phyloP scores from a whole-genome alignment of 1,140 invertebrate species.

The Drosophila ananassae region DNA sequence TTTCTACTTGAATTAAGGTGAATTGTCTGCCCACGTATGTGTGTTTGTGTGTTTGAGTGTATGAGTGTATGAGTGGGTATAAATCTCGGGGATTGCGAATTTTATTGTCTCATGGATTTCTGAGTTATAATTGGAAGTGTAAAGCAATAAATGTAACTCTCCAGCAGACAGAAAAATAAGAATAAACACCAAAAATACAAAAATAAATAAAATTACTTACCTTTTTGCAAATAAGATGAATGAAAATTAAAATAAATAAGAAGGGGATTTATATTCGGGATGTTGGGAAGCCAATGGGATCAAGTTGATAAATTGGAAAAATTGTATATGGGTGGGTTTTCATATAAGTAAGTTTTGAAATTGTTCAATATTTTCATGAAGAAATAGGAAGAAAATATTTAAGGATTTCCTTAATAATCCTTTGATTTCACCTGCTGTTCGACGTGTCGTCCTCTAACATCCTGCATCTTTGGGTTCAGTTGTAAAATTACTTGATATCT shows the following conservation, averaged over 20 bases:
- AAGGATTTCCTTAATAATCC: too few species aligned
- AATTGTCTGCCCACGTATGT: slow-evolving; percentile 40
- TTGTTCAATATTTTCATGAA: too few species aligned
- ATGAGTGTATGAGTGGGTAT: slow-evolving; percentile 52
- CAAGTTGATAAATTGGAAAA: slow-evolving; percentile 7
- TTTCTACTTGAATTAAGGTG: slow-evolving; percentile 79
- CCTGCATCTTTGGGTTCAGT: neutral
- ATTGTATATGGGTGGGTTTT: too few species aligned
- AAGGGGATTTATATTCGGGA: slow-evolving; percentile 1
- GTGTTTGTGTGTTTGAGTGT: slow-evolving; percentile 16
- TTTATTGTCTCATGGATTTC: slow-evolving; percentile 76
- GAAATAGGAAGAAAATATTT: too few species aligned
- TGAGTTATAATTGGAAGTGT: slow-evolving; percentile 78
- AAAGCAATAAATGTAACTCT: slow-evolving; percentile 70
- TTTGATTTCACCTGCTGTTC: slow-evolving; percentile 6
- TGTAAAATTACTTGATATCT: slow-evolving; percentile 27
- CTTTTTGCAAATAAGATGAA: slow-evolving; percentile 40
- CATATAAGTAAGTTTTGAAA: too few species aligned
- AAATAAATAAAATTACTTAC: slow-evolving; percentile 32
- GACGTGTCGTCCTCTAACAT: neutral
- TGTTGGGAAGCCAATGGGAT: neutral
- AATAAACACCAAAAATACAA: neutral
- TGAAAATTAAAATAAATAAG: slow-evolving; percentile 37
- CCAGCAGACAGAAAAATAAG: slow-evolving; percentile 2
- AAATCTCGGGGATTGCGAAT: slow-evolving; percentile 69